phyloP scores from a whole-genome alignment of 2,888 invertebrate species.

The Epirrita christyi region DNA sequence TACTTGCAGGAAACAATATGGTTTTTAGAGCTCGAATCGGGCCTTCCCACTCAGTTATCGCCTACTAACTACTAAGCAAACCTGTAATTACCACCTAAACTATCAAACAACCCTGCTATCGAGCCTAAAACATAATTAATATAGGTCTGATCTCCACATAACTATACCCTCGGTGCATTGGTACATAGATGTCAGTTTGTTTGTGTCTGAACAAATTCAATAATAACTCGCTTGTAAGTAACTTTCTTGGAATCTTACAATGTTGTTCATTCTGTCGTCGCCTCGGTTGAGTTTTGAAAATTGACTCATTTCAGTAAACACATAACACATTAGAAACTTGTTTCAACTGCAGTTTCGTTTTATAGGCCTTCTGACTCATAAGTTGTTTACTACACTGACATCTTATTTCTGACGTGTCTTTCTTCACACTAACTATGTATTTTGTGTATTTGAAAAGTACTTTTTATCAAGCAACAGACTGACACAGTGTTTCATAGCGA shows the following conservation, averaged over 20 bases:
- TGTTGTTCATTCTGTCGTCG: background rate
- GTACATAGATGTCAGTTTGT: slow-evolving; percentile 42
- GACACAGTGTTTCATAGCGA: no score
- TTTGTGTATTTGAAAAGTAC: slow-evolving; percentile 6
- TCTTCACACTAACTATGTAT: slow-evolving; percentile 1
- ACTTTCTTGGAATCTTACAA: slow-evolving; percentile 19
- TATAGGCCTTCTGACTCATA: slow-evolving; percentile 20
- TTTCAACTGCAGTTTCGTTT: background rate
- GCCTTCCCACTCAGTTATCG: slow-evolving; percentile 38
- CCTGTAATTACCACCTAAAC: slow-evolving; percentile 8
- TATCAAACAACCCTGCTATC: slow-evolving; percentile 4
- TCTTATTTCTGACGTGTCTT: slow-evolving; percentile 10
- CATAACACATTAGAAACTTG: slow-evolving; percentile 1
- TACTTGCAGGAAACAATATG: slow-evolving; percentile 38
- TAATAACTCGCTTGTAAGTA: slow-evolving; percentile 35
- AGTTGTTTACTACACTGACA: slow-evolving; percentile 14
- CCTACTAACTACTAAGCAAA: slow-evolving; percentile 14
- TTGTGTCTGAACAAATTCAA: slow-evolving; percentile 44
- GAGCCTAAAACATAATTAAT: slow-evolving; percentile 16
- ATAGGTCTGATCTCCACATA: slow-evolving; percentile 26
- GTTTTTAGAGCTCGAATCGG: slow-evolving; percentile 34
- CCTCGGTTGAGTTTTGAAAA: background rate
- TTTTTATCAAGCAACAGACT: slow-evolving; percentile 1
- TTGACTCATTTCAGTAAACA: slow-evolving; percentile 1
- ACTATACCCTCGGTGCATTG: slow-evolving; percentile 16